Evolutionary conservation across 2,888 invertebrate species (phyloP), one percentile per base, ranked within the genome.

Genomic region (Tenthredo scrophulariae): DNA sequence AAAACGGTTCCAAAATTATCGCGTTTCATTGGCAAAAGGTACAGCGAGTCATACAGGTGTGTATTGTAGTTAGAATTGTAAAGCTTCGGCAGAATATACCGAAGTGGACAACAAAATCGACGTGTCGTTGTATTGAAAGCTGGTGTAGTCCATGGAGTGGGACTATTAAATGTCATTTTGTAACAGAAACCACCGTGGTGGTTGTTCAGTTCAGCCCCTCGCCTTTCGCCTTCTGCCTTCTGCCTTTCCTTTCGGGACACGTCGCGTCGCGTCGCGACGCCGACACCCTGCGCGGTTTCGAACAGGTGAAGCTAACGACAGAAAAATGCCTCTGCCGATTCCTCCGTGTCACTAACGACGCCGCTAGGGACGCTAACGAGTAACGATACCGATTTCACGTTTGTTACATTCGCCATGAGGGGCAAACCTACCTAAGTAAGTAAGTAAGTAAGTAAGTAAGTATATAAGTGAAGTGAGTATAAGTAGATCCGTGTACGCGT

Each of bases 381-480:
- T 67, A 83, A 83, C 70, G 83, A 83, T 50, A 70, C 65, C 83
- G 83, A 83, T 70, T 83, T 83, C 67, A 83, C 83, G 83, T 83
- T 46, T 83, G 67, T 83, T 83, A 65, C 67, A 29, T 37, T 33
- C 50, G 77, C 33, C 50, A 74, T 74, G 74, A 43, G 26, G 29
- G 43, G 43, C 74, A 40, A 74, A 74, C n/a, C 26, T 1, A 70
- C 37, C 37, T 33, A 67, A 29, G 65, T 29, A 15, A 65, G 29
- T 33, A 33, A 62, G 62, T 33, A 67, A 33, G 67, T 33, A 18
- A 67, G 33, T 33, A 33, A 62, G 62, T 33, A 18, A 33, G 33
- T 15, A 67, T 26, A 15, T 33, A 33, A 33, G 33, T 13, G 10
- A 65, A 13, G 26, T 13, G 3, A 65, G 65, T 33, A 18, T 33